These are phyloP conservation scores for Megaceryle torquata DNA, from an alignment of 2,113 vertebrate species.

Conservation along the genomic window DNA sequence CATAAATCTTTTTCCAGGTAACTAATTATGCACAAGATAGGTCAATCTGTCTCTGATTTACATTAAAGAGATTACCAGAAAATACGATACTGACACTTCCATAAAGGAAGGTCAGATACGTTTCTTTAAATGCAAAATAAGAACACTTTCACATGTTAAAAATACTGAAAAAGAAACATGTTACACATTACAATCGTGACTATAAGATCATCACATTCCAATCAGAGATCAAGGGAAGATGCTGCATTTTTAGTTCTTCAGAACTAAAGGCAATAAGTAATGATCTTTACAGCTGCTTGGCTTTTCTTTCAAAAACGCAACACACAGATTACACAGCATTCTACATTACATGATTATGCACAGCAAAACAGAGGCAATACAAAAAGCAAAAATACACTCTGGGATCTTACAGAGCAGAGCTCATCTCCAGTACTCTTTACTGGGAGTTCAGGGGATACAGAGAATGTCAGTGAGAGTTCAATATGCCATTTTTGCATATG, in stretches of 20 bases:
- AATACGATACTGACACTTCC: neutral
- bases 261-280: neutral
- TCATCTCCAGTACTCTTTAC: neutral
- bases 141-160: neutral
- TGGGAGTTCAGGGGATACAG: too few relatives aligned
- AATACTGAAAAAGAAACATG: constrained; percentile 2
- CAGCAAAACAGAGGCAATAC: neutral
- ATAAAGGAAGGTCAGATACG: constrained; percentile 13
- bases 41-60: constrained; percentile 59
- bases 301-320: neutral
- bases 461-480: neutral
- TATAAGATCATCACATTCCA: neutral
- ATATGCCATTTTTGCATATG: neutral
- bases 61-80: constrained; percentile 61
- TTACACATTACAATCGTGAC: neutral
- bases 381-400: neutral
- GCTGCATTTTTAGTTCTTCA: neutral
- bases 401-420: neutral
- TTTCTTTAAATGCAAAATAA: neutral
- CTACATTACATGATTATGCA: neutral
- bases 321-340: neutral
- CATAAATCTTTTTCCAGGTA: constrained; percentile 58
- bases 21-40: constrained; percentile 61
- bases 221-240: neutral
- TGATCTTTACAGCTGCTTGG: neutral